Conservation (phyloP, 1,140 invertebrate genomes). For the Trichonephila clavata region DNA sequence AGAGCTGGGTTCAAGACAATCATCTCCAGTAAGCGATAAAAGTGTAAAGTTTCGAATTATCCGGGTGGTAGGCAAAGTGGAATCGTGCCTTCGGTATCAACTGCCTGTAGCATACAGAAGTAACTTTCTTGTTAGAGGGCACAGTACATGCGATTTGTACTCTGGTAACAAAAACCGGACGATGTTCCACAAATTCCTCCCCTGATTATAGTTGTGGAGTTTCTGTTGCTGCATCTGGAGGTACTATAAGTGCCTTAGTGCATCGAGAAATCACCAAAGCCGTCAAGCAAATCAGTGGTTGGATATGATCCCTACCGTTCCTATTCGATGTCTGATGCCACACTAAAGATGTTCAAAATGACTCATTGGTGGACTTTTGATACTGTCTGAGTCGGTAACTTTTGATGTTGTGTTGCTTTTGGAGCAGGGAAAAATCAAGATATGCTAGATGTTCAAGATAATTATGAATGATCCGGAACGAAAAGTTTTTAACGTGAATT, state of each 20-base stretch:
- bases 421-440: too few species aligned
- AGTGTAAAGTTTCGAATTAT: constrained; percentile 22
- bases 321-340: neutral
- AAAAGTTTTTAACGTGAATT: too few species aligned
- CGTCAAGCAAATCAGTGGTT: constrained; percentile 77
- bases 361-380: too few species aligned
- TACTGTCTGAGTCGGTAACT: too few species aligned
- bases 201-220: constrained; percentile 66
- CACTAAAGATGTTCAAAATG: too few species aligned
- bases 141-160: constrained; percentile 77
- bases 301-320: constrained; percentile 63
- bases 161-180: constrained; percentile 59
- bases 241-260: constrained; percentile 76
- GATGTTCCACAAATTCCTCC: constrained; percentile 64
- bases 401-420: too few species aligned
- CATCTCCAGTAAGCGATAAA: constrained; percentile 15
- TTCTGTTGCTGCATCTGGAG: constrained; percentile 43
- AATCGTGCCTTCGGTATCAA: constrained; percentile 73
- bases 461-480: too few species aligned
- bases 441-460: too few species aligned
- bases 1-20: neutral
- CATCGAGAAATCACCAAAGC: constrained; percentile 78
- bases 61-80: neutral
- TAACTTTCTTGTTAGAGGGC: constrained; percentile 77
- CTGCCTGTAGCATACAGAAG: constrained; percentile 77